Evolutionary conservation across 1,140 invertebrate genomes (phyloP), one percentile per base, ranked within the genome.

Genomic region (Sinonovacula constricta): DNA sequence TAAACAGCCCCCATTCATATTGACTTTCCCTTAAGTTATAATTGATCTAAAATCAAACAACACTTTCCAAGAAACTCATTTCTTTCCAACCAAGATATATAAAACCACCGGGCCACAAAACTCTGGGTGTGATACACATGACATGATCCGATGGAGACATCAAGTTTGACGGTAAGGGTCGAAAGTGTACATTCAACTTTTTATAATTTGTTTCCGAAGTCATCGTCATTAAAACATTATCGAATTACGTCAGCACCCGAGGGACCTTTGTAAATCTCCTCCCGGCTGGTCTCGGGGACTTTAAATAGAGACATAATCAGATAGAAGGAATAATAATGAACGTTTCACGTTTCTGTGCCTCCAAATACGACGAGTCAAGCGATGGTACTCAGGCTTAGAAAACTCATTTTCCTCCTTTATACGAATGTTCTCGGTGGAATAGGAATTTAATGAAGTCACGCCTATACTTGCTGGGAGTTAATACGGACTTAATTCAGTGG

Each of bases 361-460:
- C 49, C 18, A 66, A 49, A 54, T 66, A 76, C 67, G 66, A 63
- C 24, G 49, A 76, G 72, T 59, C 51, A 65, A 36, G 45, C 24
- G n/a, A 65, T 24, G 31, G 33, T 51, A 30, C 31, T 22, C 31
- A 14, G 53, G 53, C 49, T 67, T 66, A 57, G 45, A 76, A 67
- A 76, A 57, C 49, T 76, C 72, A 76, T 76, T 76, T 66, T 76
- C 72, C 49, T 62, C 63, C 34, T 36, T 76, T 76, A 53, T 76
- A 39, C 22, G 24, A 28, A n/a, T 39, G 30, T 31, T 34, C 72
- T 57, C 63, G 24, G 24, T n/a, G 72, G 72, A 67, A 76, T 67
- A 49, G 63, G 49, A 59, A 66, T 65, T 76, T 76, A 76, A 76
- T 76, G 72, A 76, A 76, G 72, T 76, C 72, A 76, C 72, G 72